Evolutionary conservation across 1,140 invertebrate genomes (phyloP).

Genomic region (Drosophila miranda): DNA sequence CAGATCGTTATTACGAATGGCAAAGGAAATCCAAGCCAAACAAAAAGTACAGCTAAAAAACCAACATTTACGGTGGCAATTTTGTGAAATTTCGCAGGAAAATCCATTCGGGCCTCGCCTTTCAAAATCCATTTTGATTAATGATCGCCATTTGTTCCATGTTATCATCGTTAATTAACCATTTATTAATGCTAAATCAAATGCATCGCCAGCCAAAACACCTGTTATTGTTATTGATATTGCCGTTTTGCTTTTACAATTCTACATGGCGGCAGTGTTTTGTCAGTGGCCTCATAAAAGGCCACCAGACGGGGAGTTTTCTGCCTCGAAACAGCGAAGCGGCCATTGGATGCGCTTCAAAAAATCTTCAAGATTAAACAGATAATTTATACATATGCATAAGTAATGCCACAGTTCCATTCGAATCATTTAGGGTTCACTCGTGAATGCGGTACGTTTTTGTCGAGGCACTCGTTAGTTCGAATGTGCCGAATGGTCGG

Average conservation of each 20-base stretch:
- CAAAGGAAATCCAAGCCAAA: conserved; percentile 19
- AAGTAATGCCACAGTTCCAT: too few species aligned
- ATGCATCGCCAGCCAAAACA: conserved; percentile 55
- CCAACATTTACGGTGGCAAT: conserved; percentile 43
- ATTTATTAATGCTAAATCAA: conserved; percentile 58
- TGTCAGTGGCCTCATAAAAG: conserved; percentile 6
- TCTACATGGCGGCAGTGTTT: conserved; percentile 3
- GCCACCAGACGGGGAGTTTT: not conserved
- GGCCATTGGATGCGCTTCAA: conserved; percentile 4
- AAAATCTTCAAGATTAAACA: not conserved
- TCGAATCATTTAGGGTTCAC: too few species aligned
- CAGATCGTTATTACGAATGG: conserved; percentile 27
- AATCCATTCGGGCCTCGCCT: conserved; percentile 33
- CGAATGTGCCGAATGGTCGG: too few species aligned
- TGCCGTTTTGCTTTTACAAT: conserved; percentile 9
- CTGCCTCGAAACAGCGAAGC: not conserved
- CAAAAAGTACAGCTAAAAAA: conserved; percentile 1
- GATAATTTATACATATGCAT: too few species aligned
- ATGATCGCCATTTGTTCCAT: conserved; percentile 30
- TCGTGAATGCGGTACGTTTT: too few species aligned
- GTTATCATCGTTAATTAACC: conserved; percentile 53
- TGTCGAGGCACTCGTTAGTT: too few species aligned
- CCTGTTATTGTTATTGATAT: conserved; percentile 51
- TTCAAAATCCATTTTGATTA: conserved; percentile 58
- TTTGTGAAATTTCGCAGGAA: conserved; percentile 26